A percentile compares a stretch with the other conserved stretches of the same genome.
Evolutionary conservation across 2,797 vertebrate genomes (phyloP).

Genomic region (Sebastes melanostomus): DNA sequence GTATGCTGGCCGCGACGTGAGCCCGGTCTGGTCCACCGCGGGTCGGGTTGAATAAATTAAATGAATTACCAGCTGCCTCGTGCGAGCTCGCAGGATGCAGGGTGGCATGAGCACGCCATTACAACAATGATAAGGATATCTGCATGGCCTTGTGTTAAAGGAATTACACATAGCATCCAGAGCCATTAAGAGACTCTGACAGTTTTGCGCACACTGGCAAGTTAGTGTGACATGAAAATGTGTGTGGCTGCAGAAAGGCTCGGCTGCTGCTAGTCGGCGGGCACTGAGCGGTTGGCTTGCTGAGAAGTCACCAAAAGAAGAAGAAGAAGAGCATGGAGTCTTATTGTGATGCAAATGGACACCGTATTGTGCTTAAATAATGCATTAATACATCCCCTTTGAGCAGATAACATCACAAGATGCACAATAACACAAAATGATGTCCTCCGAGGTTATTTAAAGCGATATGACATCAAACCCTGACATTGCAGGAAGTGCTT

Average conservation of each 20-base stretch:
- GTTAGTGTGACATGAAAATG: slow-evolving; percentile 68
- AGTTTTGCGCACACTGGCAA: slow-evolving; percentile 71
- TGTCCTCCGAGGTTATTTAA: slow-evolving; percentile 72
- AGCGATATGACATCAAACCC: slow-evolving; percentile 70
- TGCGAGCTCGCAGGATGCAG: slow-evolving; percentile 67
- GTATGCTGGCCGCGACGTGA: slow-evolving; percentile 45
- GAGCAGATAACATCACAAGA: slow-evolving; percentile 64
- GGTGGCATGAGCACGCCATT: slow-evolving; percentile 75
- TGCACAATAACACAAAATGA: slow-evolving; percentile 57
- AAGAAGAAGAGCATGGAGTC: neutral
- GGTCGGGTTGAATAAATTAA: slow-evolving; percentile 78
- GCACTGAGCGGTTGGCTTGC: slow-evolving; percentile 15
- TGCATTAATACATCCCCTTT: slow-evolving; percentile 53
- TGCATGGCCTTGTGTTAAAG: slow-evolving; percentile 77
- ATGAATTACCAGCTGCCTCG: slow-evolving; percentile 76
- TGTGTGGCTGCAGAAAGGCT: slow-evolving; percentile 51
- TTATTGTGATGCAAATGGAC: slow-evolving; percentile 73
- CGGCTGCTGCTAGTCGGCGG: slow-evolving; percentile 23
- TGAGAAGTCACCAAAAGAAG: slow-evolving; percentile 33
- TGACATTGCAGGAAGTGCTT: slow-evolving; percentile 73
- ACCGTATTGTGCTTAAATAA: slow-evolving; percentile 66
- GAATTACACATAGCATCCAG: slow-evolving; percentile 79
- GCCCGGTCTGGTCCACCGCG: slow-evolving; percentile 38
- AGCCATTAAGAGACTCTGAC: slow-evolving; percentile 72
- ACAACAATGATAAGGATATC: slow-evolving; percentile 73